Percentiles rank a stretch among this genome's conserved stretches.
Evolutionary conservation across 1,140 invertebrate species (phyloP).

Genomic region (Rhopalosiphum maidis): DNA sequence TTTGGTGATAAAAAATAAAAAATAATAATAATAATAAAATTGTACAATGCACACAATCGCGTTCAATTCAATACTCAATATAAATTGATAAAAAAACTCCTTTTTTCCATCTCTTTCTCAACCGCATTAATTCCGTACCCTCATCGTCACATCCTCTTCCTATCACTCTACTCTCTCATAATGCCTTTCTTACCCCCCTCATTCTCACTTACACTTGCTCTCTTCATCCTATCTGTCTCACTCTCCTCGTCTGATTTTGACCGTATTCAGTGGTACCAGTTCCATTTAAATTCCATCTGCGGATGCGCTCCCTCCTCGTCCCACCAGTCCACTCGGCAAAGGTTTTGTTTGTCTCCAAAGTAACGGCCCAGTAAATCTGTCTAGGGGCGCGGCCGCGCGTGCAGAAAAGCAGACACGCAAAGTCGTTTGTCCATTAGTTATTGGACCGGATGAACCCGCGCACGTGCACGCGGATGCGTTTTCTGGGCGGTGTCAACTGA

Average conservation of each 20-base stretch:
- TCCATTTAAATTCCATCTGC: slow-evolving; percentile 39
- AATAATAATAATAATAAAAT: not conserved
- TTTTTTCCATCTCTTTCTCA: not conserved
- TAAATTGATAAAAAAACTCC: not conserved
- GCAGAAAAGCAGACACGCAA: not conserved
- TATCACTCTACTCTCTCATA: not conserved
- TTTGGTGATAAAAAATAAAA: not conserved
- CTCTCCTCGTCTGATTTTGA: not conserved
- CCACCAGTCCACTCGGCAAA: not conserved
- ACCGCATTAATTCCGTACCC: not conserved
- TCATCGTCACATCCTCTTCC: not conserved
- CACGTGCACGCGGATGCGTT: not conserved
- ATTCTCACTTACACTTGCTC: not conserved
- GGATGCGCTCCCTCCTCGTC: not conserved
- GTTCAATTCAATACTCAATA: not conserved
- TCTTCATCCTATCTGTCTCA: not conserved
- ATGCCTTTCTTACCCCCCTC: not conserved
- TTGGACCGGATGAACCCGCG: slow-evolving; percentile 10
- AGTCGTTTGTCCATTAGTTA: slow-evolving; percentile 44
- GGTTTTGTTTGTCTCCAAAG: slow-evolving; percentile 26
- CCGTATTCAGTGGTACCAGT: not conserved
- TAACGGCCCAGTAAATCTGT: slow-evolving; percentile 39
- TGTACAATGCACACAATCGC: not conserved
- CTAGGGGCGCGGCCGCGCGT: not conserved
- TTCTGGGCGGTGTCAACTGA: not conserved